Evolutionary conservation across 2,888 invertebrate species (phyloP).

Genomic region (Trachelus troglodyta): DNA sequence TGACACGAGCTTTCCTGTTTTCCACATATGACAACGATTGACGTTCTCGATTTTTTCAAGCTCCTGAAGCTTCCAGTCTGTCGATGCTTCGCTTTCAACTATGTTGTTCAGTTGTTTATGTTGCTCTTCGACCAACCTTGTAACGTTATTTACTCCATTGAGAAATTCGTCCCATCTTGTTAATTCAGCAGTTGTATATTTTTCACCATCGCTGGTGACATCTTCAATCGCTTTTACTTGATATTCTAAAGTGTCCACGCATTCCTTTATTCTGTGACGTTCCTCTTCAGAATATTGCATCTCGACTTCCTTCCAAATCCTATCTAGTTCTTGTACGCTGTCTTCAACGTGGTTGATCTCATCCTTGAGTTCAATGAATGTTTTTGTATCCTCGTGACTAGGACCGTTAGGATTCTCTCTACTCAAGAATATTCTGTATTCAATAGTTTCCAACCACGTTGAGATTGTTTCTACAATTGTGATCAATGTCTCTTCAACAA

Average conservation of each 20-base stretch:
- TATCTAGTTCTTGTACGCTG: constrained; percentile 75
- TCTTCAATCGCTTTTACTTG: constrained; percentile 79
- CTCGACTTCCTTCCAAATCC: constrained; percentile 66
- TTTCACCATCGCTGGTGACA: constrained; percentile 73
- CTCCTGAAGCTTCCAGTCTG: constrained; percentile 75
- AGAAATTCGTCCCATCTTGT: constrained; percentile 80
- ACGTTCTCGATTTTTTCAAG: constrained; percentile 78
- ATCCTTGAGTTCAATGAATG: constrained; percentile 72
- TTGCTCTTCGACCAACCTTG: constrained; percentile 58
- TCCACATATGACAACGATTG: constrained; percentile 74
- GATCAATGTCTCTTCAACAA: constrained; percentile 76
- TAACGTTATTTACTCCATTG: constrained; percentile 72
- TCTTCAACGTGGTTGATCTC: constrained; percentile 77
- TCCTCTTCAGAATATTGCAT: constrained; percentile 61
- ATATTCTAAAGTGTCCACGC: constrained; percentile 72
- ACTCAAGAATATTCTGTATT: constrained; percentile 78
- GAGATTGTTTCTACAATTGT: constrained; percentile 84
- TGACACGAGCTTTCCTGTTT: constrained; percentile 73
- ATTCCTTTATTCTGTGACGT: constrained; percentile 69
- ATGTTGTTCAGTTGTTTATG: constrained; percentile 69
- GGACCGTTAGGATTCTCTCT: constrained; percentile 48
- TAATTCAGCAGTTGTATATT: constrained; percentile 70
- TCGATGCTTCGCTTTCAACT: constrained; percentile 74
- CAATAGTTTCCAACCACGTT: constrained; percentile 86
- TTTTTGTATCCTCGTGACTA: constrained; percentile 40